phyloP scores from a whole-genome alignment of 2,888 invertebrate species.

The Oscheius sp. region DNA sequence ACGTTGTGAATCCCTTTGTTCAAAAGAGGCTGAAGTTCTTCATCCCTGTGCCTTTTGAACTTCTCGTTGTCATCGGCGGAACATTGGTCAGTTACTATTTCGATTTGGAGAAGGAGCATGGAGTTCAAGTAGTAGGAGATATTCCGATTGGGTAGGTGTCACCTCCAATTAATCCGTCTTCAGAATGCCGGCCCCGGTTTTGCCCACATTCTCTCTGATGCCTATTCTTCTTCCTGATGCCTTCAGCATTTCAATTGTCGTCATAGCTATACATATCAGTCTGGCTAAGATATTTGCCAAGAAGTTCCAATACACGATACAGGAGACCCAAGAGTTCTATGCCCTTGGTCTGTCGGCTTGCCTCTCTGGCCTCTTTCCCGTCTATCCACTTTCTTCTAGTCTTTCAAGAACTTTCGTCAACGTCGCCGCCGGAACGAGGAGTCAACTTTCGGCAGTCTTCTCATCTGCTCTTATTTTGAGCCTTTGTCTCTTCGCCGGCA shows the following conservation, averaged over 20 bases:
- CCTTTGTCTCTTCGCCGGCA: not conserved
- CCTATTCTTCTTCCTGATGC: not conserved
- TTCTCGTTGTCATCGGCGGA: slow-evolving; percentile 46
- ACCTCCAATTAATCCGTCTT: not conserved
- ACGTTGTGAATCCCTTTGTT: slow-evolving; percentile 26
- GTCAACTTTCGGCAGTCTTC: slow-evolving; percentile 74
- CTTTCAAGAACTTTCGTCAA: slow-evolving; percentile 78
- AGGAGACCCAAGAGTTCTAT: slow-evolving; percentile 58
- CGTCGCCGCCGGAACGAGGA: slow-evolving; percentile 85
- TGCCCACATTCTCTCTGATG: not conserved
- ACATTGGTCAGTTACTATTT: slow-evolving; percentile 4
- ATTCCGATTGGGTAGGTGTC: slow-evolving; percentile 20
- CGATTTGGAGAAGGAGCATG: not conserved
- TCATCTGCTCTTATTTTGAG: slow-evolving; percentile 16
- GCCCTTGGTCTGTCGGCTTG: slow-evolving; percentile 76
- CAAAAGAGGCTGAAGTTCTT: slow-evolving; percentile 32
- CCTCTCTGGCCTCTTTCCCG: slow-evolving; percentile 76
- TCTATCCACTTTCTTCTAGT: slow-evolving; percentile 73
- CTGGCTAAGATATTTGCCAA: slow-evolving; percentile 29
- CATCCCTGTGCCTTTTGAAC: slow-evolving; percentile 57
- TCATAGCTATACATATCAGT: slow-evolving; percentile 20
- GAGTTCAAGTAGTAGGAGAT: slow-evolving; percentile 4
- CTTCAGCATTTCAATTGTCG: slow-evolving; percentile 3
- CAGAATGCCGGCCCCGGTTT: slow-evolving; percentile 2
- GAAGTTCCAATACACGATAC: slow-evolving; percentile 23